Base-by-base conservation (phyloP, 2,113 vertebrate genomes). In the Nesoenas mayeri region DNA sequence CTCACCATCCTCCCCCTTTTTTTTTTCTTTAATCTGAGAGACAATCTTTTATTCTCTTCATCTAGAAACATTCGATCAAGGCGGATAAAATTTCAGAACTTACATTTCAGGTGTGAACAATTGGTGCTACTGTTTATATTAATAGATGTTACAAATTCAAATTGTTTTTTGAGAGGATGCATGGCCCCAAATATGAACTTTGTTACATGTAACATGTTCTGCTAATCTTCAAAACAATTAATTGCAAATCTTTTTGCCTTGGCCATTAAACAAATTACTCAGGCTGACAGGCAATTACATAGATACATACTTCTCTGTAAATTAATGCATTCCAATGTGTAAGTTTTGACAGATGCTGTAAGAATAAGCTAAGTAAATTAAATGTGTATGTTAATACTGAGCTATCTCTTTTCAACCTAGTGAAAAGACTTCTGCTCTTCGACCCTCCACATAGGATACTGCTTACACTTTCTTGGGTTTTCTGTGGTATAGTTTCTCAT, bases 221-320 rank as follows among this genome's bases (percentile, higher is more conserved):
- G 60, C 47, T 97, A 79, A 95, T 90, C 96, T 97, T 96, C 94
- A 86, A 75, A 90, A 72, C 89, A 96, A 89, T 96, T 96, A 95
- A 96, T 89, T 96, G 95, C 85, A 73, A 91, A 79, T 94, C 70
- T 95, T 79, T 97, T 96, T 97, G 88, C 78, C 73, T 65, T 80
- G 50, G 29, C 77, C 56, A 58, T 94, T 95, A 96, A 94, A 86
- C 86, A 93, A 94, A 97, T 96, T 94, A 75, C 56, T 97, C 89
- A 93, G 5, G 64, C 48, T 90, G 72, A 89, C 70, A 94, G 84
- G 54, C 71, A 70, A 74, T 47, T 92, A 66, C 67, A n/a, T 36
- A 75, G 53, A 74, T 72, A 32, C 20, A 40, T 82, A 86, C 79
- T 64, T 88, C 81, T 95, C 64, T 64, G 42, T 36, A 77, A 31